phyloP scores from a whole-genome alignment of 2,888 invertebrate species.

The Hirtodrosophila histrioides region DNA sequence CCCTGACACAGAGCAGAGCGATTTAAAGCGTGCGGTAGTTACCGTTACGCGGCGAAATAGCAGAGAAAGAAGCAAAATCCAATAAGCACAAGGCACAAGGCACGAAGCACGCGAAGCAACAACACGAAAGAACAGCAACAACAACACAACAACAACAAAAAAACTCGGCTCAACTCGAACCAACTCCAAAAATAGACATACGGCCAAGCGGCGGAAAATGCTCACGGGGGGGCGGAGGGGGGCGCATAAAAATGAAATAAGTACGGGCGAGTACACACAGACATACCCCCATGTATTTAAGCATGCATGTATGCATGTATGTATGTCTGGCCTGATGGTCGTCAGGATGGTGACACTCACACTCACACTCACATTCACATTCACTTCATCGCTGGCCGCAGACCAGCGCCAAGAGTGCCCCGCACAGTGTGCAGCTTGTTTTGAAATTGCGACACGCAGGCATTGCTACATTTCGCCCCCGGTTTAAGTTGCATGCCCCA shows the following conservation, averaged over 20 bases:
- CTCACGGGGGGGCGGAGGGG: conserved; percentile 38
- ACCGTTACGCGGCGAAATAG: conserved; percentile 46
- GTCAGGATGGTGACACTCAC: conserved; percentile 27
- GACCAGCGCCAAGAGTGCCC: conserved; percentile 8
- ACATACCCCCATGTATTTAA: conserved; percentile 8
- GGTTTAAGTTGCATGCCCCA: conserved; percentile 41
- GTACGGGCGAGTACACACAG: conserved; percentile 37
- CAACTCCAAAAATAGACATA: conserved; percentile 72
- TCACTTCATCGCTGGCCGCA: background rate
- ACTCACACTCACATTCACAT: conserved; percentile 24
- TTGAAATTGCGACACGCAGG: conserved; percentile 10
- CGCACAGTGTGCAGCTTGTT: conserved; percentile 43
- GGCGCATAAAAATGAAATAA: conserved; percentile 52
- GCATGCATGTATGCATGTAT: background rate
- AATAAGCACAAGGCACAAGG: conserved; percentile 56
- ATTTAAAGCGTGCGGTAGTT: conserved; percentile 58
- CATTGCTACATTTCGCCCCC: conserved; percentile 1
- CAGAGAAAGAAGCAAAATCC: conserved; percentile 49
- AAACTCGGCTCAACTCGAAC: conserved; percentile 42
- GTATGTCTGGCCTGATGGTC: background rate
- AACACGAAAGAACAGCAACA: conserved; percentile 9
- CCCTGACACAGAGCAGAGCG: conserved; percentile 53
- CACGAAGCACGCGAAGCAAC: conserved; percentile 52
- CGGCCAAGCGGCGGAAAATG: conserved; percentile 64
- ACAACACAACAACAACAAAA: conserved; percentile 24